Base-by-base conservation (phyloP, 2,113 vertebrate genomes). In the Phaethon lepturus region DNA sequence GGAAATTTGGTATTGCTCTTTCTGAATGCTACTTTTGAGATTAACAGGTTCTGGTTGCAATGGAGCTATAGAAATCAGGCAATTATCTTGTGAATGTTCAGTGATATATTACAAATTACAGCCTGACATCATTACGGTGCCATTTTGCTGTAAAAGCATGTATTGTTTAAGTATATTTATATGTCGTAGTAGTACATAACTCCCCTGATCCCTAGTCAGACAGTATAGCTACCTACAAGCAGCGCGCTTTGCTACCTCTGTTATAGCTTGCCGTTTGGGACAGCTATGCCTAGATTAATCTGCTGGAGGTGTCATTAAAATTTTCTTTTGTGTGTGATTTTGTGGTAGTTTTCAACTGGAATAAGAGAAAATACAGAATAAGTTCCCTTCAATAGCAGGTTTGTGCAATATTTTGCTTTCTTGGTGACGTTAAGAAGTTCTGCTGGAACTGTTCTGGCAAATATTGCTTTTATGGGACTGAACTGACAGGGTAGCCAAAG, bases 91-190 rank as follows among this genome's bases (percentile, higher is more conserved):
- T 76, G 91, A 94, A 95, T 38, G 73, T 74, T 95, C 73, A 56
- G 40, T 53, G 73, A 76, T 85, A 94, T 79, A 72, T 97, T 96
- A 90, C 92, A 60, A 84, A 96, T 96, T 83, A 68, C 69, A 71
- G 67, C 7, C 67, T 86, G 90, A 71, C 74, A 22, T 64, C 86
- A 74, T 95, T 74, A 66, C 72, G 20, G 87, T 59, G 53, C 76
- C 82, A 45, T 93, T 95, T 86, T 85, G 66, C 64, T 77, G 44
- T 74, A 71, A 88, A 78, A 91, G 44, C 71, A 72, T 33, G 42
- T 69, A 60, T 96, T 95, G 73, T 79, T 93, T 85, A 71, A 92
- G 63, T 79, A 29, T 87, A 71, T 92, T 96, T 93, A 73, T 95
- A 42, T 53, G 68, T 18, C 18, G 5, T 11, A 35, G 80, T 20